A percentile compares a stretch with the other conserved stretches of the same genome.
Evolutionary conservation across 2,113 vertebrate genomes (phyloP).

Genomic region (Chloropsis cyanopogon): DNA sequence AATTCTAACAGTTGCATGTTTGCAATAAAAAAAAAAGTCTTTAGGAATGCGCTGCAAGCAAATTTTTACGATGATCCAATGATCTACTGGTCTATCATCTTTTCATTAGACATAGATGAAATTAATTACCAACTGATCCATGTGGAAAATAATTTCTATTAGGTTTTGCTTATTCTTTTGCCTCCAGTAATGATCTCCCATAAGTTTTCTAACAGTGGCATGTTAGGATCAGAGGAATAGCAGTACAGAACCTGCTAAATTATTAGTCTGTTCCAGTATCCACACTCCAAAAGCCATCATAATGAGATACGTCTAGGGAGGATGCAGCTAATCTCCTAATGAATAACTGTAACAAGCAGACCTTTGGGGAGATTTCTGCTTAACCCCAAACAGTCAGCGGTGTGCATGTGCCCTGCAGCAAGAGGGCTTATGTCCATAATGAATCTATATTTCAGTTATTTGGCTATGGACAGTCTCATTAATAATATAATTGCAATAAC

Average conservation of each 20-base stretch:
- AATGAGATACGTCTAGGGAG: constrained; percentile 2
- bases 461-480: constrained; percentile 24
- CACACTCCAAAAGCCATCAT: constrained; percentile 12
- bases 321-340: constrained; percentile 34
- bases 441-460: constrained; percentile 36
- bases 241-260: constrained; percentile 18
- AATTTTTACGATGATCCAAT: background rate
- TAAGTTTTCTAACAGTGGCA: background rate
- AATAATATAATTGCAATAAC: constrained; percentile 43
- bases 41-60: background rate
- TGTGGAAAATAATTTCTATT: background rate
- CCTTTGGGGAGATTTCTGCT: constrained; percentile 25
- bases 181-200: background rate
- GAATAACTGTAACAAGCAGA: constrained; percentile 18
- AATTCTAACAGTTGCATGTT: background rate
- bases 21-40: background rate
- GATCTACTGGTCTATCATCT: background rate
- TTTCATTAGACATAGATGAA: background rate
- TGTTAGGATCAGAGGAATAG: constrained; percentile 6
- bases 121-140: constrained; percentile 1
- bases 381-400: background rate
- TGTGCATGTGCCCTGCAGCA: background rate
- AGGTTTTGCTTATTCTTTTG: constrained; percentile 8
- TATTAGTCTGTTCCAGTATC: constrained; percentile 7
- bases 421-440: constrained; percentile 33